phyloP scores from a whole-genome alignment of 2,888 invertebrate genomes.

The Lasioglossum malachurum region DNA sequence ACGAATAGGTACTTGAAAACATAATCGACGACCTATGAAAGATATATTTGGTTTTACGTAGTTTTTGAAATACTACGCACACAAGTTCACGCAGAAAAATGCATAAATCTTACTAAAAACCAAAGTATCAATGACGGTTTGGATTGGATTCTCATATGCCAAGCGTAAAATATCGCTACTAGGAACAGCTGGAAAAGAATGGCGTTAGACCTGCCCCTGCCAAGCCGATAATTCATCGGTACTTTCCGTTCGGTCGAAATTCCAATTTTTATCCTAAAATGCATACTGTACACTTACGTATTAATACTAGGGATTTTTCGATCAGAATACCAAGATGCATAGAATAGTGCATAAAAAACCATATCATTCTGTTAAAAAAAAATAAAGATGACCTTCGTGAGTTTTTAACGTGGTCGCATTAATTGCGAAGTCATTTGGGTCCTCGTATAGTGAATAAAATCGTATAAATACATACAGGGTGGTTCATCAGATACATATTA shows the following conservation, averaged over 20 bases:
- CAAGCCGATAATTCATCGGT: neutral
- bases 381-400: no score
- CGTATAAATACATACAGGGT: no score
- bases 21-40: neutral
- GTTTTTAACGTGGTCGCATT: no score
- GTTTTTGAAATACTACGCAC: neutral
- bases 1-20: neutral
- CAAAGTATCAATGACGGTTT: neutral
- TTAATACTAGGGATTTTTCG: no score
- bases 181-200: neutral
- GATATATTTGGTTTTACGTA: neutral
- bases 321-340: no score
- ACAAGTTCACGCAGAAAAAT: neutral
- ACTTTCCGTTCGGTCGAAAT: neutral
- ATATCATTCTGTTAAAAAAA: no score
- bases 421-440: no score
- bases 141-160: neutral
- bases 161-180: neutral
- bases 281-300: neutral
- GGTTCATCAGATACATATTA: no score
- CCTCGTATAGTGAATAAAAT: no score
- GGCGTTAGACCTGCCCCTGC: neutral
- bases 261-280: neutral
- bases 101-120: neutral
- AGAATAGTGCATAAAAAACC: no score